Evolutionary conservation across 2,113 vertebrate genomes (phyloP), one percentile per base, ranked within the genome.

Genomic region (Lanius collurio): DNA sequence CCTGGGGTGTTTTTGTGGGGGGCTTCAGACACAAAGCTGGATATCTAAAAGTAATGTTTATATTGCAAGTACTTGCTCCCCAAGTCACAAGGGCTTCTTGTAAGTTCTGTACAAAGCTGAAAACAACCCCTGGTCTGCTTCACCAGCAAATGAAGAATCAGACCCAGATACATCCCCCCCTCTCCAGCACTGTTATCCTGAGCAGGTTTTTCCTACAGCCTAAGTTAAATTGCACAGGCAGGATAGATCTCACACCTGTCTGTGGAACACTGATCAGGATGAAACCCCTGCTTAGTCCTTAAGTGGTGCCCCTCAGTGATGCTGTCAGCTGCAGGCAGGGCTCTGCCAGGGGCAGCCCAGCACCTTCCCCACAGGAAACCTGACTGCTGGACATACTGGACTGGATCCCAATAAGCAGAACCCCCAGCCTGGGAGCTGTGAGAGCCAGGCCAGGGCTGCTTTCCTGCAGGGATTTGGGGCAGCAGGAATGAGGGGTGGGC

Each of bases 321-420:
- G 3, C 49, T 52, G 52, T 1, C 0, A 1, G 35, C 24, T 64
- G 52, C 0, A 0, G n/a, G 24, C 8, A 18, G 21, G 35, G 49
- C 4, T 30, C 28, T 39, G n/a, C 37, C 65, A 42, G 70, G 44
- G 1, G 53, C 59, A 68, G 27, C 71, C 26, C 50, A 70, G 10
- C 22, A 26, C 35, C 23, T 20, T 33, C 41, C 49, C 15, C 1
- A 2, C 1, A 2, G 46, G 24, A 86, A 10, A 65, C 16, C 26
- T 15, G 9, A 6, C 44, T 39, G 31, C 22, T 13, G 28, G 11
- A 23, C 75, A 57, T 0, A 1, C 15, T 1, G 6, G 39, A 44
- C 47, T 68, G 31, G 14, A 84, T 15, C 22, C 4, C 8, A 28
- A 21, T 14, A 42, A 70, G 19, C 10, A 65, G 53, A 81, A 57